Base-by-base conservation (phyloP, 2,797 vertebrate species). In the Fringilla coelebs region DNA sequence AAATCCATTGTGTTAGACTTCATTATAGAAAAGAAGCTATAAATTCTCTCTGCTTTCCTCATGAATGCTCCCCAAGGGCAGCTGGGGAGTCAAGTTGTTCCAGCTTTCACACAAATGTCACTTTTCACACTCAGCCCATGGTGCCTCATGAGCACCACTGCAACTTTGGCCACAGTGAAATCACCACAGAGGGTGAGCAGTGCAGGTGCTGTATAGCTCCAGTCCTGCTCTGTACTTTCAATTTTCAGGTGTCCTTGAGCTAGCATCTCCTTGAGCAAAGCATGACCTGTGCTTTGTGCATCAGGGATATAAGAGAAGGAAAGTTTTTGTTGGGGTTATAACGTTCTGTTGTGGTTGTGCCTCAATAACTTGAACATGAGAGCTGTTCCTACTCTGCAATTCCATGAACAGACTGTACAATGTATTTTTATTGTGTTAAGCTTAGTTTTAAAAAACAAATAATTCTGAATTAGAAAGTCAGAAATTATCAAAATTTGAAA, bases 11-110 rank as follows among this genome's bases (percentile, higher is more conserved):
- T 72, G 20, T 88, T 89, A 0, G 0, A 71, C 34, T 89, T 92
- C 14, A n/a, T 80, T 79, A 46, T 45, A 24, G 54, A 72, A 80
- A 85, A 79, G 32, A 85, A 83, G 26, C 40, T 38, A 12, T 92
- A 83, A 77, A 88, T 94, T 91, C 40, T 76, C 19, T 31, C 41
- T 92, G 52, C 61, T 83, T 87, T 57, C 57, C 61, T 85, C 21
- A 34, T 22, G 34, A 67, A 36, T 57, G 68, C 45, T 80, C 63
- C 40, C 29, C 22, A 28, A 13, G 38, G 81, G 78, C 67, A 67
- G 43, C 55, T n/a, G 67, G 26, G 45, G 13, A 77, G 57, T 52
- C 49, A 32, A 38, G 7, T n/a, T 4, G 7, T 41, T 89, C 43
- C 61, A 82, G n/a, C 72, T 79, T 70, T 76, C 87, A 71, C 16